Percentiles rank a stretch among this genome's conserved stretches.
These are phyloP conservation scores for Phylloscopus collybita DNA, from an alignment of 2,797 vertebrate genomes.

Conservation along the genomic window DNA sequence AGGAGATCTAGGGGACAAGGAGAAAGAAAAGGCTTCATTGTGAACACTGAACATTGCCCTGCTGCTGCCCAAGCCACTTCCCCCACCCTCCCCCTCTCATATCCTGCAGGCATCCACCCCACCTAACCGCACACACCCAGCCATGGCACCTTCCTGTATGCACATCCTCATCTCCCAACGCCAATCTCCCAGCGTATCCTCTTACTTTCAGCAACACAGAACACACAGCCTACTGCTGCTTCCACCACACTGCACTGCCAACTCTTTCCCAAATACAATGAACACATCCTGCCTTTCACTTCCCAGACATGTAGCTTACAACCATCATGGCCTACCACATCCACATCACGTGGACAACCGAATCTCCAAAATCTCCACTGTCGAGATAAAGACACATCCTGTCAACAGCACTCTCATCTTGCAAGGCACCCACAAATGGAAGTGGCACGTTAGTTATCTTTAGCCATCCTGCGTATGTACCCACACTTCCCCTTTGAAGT, in stretches of 20 bases:
- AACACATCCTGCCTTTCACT: background rate
- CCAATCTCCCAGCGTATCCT: background rate
- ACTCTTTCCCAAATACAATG: background rate
- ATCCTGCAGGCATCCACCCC: background rate
- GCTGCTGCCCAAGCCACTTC: conserved; percentile 7
- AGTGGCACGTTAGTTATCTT: background rate
- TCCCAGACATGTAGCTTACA: background rate
- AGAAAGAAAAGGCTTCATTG: background rate
- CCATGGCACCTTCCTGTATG: background rate
- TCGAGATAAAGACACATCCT: background rate
- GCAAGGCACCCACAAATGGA: conserved; percentile 16
- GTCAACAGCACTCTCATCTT: conserved; percentile 13
- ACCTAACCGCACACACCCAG: background rate
- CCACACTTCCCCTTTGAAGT: background rate
- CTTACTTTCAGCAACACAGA: background rate
- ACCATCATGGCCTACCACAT: conserved; percentile 30
- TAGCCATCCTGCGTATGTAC: background rate
- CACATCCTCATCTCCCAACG: background rate
- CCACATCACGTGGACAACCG: conserved; percentile 6
- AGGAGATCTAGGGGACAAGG: conserved; percentile 84
- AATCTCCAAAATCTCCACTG: background rate
- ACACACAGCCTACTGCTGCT: background rate
- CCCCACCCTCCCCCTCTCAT: background rate
- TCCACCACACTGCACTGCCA: background rate
- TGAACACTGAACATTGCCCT: background rate